Percentiles rank a stretch among this genome's conserved stretches.
phyloP scores from a whole-genome alignment of 1,140 invertebrate genomes.

The Diachasmimorpha longicaudata region DNA sequence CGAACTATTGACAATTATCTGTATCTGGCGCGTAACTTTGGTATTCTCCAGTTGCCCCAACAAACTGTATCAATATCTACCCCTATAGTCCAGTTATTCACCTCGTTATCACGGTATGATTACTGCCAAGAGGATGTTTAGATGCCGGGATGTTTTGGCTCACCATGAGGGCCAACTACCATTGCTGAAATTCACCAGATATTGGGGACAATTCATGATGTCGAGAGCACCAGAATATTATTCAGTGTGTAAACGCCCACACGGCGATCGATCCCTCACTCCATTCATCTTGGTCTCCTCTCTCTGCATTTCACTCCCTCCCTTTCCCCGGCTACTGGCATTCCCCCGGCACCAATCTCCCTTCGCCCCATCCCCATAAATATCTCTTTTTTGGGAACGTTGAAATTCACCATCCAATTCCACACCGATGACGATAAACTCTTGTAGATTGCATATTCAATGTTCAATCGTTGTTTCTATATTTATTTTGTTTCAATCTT shows the following conservation, averaged over 20 bases:
- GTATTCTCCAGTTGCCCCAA: no score
- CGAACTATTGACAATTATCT: no score
- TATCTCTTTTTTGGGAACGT: background rate
- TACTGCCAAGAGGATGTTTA: constrained; percentile 16
- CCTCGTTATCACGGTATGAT: background rate
- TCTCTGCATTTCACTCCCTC: background rate
- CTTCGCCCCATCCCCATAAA: background rate
- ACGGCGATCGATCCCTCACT: background rate
- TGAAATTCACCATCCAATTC: background rate
- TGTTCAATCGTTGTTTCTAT: background rate
- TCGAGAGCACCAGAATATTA: background rate
- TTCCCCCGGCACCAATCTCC: background rate
- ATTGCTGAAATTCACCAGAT: constrained; percentile 20
- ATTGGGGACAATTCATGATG: constrained; percentile 3
- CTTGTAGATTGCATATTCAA: background rate
- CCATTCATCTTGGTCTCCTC: background rate
- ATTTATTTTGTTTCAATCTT: background rate
- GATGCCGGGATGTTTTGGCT: constrained; percentile 2
- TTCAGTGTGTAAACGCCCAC: background rate
- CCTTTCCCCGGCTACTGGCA: background rate
- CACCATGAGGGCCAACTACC: background rate
- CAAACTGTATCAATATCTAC: background rate
- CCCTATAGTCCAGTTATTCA: background rate
- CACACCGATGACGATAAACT: background rate
- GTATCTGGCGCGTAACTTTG: no score